A percentile compares a stretch with the other conserved stretches of the same genome.
Evolutionary conservation across 2,888 invertebrate genomes (phyloP).

Genomic region (Tetramorium bicarinatum): DNA sequence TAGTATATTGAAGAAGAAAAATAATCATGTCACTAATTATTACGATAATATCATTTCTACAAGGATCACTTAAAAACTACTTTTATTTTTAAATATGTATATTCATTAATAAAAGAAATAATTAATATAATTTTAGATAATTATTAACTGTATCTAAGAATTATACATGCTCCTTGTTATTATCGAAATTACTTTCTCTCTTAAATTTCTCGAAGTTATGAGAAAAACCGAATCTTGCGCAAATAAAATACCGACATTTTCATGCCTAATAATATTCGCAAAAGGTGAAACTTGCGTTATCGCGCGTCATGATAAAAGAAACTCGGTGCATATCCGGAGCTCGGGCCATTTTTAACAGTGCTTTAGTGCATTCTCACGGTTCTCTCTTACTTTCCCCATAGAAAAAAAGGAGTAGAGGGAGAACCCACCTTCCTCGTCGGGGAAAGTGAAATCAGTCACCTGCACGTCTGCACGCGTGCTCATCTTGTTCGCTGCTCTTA

Average conservation of each 20-base stretch:
- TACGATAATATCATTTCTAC: neutral
- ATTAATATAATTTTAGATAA: neutral
- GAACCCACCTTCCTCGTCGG: slow-evolving; percentile 78
- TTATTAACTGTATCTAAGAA: neutral
- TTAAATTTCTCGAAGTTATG: neutral
- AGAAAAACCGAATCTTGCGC: neutral
- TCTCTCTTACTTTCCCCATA: slow-evolving; percentile 75
- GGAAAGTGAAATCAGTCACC: slow-evolving; percentile 83
- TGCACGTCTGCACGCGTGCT: slow-evolving; percentile 75
- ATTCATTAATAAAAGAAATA: neutral
- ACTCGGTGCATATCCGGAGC: slow-evolving; percentile 62
- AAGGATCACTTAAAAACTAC: neutral
- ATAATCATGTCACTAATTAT: neutral
- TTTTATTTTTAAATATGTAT: neutral
- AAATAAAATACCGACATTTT: neutral
- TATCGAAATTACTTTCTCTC: neutral
- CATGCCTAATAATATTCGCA: slow-evolving; percentile 24
- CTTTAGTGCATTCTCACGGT: slow-evolving; percentile 61
- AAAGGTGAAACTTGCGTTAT: slow-evolving; percentile 60
- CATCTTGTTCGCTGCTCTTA: slow-evolving; percentile 74
- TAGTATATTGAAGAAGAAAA: neutral
- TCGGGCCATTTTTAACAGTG: slow-evolving; percentile 66
- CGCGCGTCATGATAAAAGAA: slow-evolving; percentile 59
- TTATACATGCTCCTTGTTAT: neutral
- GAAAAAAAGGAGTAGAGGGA: slow-evolving; percentile 64